A percentile compares a stretch with the other conserved stretches of the same genome.
These are phyloP conservation scores for Acanthiza pusilla DNA, from an alignment of 2,797 vertebrate genomes.

Conservation along the genomic window DNA sequence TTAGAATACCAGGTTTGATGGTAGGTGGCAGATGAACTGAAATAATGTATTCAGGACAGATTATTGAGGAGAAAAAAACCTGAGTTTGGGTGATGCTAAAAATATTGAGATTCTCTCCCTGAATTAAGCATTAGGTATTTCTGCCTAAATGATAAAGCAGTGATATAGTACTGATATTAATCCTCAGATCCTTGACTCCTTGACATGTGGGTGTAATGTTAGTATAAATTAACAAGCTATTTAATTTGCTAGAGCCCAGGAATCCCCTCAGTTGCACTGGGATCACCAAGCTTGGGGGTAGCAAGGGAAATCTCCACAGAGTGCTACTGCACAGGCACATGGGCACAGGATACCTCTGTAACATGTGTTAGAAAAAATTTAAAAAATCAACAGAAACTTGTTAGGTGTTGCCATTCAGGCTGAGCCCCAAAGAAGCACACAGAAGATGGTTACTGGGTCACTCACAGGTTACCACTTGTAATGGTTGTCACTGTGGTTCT, in stretches of 20 bases:
- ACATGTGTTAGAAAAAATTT: neutral
- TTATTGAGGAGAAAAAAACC: neutral
- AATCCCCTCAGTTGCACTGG: neutral
- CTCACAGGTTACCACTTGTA: neutral
- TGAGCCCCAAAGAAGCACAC: neutral
- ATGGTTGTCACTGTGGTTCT: neutral
- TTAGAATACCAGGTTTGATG: slow-evolving; percentile 6
- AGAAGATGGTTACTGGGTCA: neutral
- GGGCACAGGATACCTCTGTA: neutral
- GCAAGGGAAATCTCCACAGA: neutral
- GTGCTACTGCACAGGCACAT: neutral
- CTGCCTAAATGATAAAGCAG: neutral
- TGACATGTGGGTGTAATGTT: neutral
- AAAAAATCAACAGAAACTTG: neutral
- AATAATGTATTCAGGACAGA: neutral
- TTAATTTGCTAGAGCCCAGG: neutral
- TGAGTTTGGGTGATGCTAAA: neutral
- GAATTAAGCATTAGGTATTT: neutral
- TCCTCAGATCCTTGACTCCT: neutral
- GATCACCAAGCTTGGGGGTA: neutral
- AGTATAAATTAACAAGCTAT: neutral
- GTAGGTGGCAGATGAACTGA: slow-evolving; percentile 10
- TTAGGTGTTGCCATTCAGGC: neutral
- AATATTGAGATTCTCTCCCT: neutral
- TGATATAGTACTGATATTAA: neutral